Evolutionary conservation across 1,140 invertebrate species (phyloP).

Genomic region (Drosophila pseudoobscura): DNA sequence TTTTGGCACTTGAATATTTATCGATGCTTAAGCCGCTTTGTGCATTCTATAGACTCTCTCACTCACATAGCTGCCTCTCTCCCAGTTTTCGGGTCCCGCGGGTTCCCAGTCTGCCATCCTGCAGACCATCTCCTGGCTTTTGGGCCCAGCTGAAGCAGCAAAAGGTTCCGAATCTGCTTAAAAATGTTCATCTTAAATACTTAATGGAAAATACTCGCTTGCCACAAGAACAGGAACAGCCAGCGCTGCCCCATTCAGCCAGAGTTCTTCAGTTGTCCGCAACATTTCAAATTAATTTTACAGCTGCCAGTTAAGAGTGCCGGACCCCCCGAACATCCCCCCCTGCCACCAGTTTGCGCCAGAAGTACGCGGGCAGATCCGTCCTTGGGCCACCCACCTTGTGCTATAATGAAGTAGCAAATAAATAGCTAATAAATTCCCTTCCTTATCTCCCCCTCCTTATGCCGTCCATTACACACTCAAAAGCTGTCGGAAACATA

Average conservation of each 20-base stretch:
- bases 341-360: slow-evolving; percentile 14
- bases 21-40: slow-evolving; percentile 27
- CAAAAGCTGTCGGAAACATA: not conserved
- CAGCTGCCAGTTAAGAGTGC: slow-evolving; percentile 50
- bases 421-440: slow-evolving; percentile 60
- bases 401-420: slow-evolving; percentile 74
- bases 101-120: slow-evolving; percentile 2
- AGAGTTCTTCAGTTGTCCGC: slow-evolving; percentile 15
- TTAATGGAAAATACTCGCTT: slow-evolving; percentile 55
- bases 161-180: slow-evolving; percentile 41
- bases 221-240: slow-evolving; percentile 11
- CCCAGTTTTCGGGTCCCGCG: not conserved
- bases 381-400: slow-evolving; percentile 44
- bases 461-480: not conserved
- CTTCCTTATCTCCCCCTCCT: no score
- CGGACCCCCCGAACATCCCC: no score
- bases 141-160: slow-evolving; percentile 12
- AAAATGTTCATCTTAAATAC: slow-evolving; percentile 58
- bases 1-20: slow-evolving; percentile 53
- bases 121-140: no score
- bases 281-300: slow-evolving; percentile 78
- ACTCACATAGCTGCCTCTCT: no score
- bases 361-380: not conserved
- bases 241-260: not conserved
- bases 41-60: slow-evolving; percentile 28